Conservation (phyloP, 2,888 invertebrate species). For the Onthophagus sagittarius region DNA sequence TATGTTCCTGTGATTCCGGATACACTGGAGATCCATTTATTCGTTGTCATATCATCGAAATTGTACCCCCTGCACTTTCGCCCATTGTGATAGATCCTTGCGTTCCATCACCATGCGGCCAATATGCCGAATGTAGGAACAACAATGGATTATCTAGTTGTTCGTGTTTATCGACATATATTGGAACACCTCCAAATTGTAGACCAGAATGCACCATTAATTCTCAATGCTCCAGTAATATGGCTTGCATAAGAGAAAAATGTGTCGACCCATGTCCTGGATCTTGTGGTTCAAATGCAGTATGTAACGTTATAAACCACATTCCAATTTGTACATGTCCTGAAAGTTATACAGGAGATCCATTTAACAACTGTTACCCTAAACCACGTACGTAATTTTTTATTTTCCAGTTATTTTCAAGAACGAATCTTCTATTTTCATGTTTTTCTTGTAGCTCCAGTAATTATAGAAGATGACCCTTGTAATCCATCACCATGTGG, state of each 20-base stretch:
- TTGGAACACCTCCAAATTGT: constrained; percentile 70
- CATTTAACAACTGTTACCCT: constrained; percentile 63
- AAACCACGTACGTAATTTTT: constrained; percentile 48
- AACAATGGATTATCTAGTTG: constrained; percentile 62
- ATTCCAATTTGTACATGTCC: constrained; percentile 66
- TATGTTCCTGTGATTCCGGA: constrained; percentile 64
- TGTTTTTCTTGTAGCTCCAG: constrained; percentile 43
- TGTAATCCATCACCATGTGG: constrained; percentile 74
- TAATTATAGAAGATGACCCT: constrained; percentile 54
- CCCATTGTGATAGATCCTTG: constrained; percentile 56
- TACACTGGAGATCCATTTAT: constrained; percentile 68
- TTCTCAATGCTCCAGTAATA: constrained; percentile 66
- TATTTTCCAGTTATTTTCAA: neutral
- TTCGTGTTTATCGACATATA: constrained; percentile 61
- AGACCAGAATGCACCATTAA: constrained; percentile 70
- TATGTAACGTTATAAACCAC: constrained; percentile 65
- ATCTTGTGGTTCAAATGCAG: constrained; percentile 63
- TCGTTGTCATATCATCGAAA: constrained; percentile 53
- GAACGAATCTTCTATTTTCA: neutral
- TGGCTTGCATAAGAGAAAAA: constrained; percentile 70
- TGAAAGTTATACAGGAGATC: constrained; percentile 58
- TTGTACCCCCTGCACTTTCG: constrained; percentile 30
- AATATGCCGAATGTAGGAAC: constrained; percentile 60
- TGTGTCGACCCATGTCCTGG: constrained; percentile 72
- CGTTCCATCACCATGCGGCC: constrained; percentile 67